Conservation (phyloP, 2,113 vertebrate species). For the Romanogobio albipinnatus region DNA sequence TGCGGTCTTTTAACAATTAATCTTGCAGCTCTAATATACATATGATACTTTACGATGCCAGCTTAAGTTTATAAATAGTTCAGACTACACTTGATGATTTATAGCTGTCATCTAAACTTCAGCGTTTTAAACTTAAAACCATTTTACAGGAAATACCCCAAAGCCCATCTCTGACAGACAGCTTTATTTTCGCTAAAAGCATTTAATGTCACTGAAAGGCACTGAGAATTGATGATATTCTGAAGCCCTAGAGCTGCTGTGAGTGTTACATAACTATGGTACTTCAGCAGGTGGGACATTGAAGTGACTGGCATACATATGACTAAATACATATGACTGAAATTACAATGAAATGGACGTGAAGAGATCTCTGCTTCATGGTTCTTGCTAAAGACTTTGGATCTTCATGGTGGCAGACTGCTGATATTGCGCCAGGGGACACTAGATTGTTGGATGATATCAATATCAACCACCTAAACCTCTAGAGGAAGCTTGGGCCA, state of each 20-base stretch:
- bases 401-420: background rate
- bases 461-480: slow-evolving; percentile 29
- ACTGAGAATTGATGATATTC: background rate
- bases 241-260: slow-evolving; percentile 19
- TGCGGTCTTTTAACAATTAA: too few relatives aligned
- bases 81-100: background rate
- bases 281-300: slow-evolving; percentile 37
- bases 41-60: background rate
- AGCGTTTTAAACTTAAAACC: background rate
- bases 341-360: slow-evolving; percentile 1
- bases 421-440: background rate
- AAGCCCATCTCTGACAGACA: slow-evolving; percentile 23
- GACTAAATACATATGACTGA: background rate
- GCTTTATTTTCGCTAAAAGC: slow-evolving; percentile 2
- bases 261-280: slow-evolving; percentile 17
- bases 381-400: background rate
- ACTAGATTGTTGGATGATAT: slow-evolving; percentile 7
- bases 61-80: background rate
- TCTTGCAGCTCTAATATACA: too few relatives aligned
- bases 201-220: slow-evolving; percentile 20
- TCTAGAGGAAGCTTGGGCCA: slow-evolving; percentile 22
- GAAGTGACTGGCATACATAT: background rate
- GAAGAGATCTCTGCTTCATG: background rate
- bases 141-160: slow-evolving; percentile 12
- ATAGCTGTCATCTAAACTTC: background rate